Evolutionary conservation across 92 coral and sea anemone species (phyloP), one percentile per base, ranked within the genome.

Genomic region (Meandrina meandrites): DNA sequence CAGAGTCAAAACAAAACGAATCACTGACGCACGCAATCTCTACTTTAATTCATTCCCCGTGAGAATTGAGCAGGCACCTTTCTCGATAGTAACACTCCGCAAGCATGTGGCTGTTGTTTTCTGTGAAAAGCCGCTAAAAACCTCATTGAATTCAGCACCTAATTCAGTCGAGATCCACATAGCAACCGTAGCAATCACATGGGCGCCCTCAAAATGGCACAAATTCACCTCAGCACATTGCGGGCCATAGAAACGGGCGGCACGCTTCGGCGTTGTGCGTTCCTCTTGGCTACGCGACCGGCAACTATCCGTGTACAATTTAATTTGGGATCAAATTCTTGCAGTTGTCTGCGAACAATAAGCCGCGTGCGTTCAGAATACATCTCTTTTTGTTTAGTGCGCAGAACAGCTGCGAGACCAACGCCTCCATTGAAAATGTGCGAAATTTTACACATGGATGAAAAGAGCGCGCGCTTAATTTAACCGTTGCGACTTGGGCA

Each of bases 301-400:
- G 47, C 17, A 36, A 73, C 78, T 37, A 28, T 36, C 50, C 50
- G 36, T 85, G 82, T 68, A 66, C 88, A 76, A 13, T 84, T 84
- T 74, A 60, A 62, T 60, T 76, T 76, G 45, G 40, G 76, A 64
- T 85, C 76, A 85, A 85, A 85, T 85, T 62, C 76, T 66, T 78
- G 62, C 47, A 85, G 88, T 85, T 76, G 40, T 60, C 42, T 31
- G 45, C 13, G 47, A 76, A 85, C 88, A 85, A 76, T 56, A 35
- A 5, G 74, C 88, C 88, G 60, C 88, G 88, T 85, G 88, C 66
- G 78, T 30, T 78, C 75, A 78, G 78, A 76, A 77, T 42, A 58
- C 64, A 45, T 67, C 37, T 45, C 27, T 60, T 68, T 85, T 85
- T 76, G 82, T 85, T 85, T 62, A 76, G 64, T 28, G 32, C 22